phyloP scores from a whole-genome alignment of 2,113 vertebrate species.

The Nyctibius bracteatus region DNA sequence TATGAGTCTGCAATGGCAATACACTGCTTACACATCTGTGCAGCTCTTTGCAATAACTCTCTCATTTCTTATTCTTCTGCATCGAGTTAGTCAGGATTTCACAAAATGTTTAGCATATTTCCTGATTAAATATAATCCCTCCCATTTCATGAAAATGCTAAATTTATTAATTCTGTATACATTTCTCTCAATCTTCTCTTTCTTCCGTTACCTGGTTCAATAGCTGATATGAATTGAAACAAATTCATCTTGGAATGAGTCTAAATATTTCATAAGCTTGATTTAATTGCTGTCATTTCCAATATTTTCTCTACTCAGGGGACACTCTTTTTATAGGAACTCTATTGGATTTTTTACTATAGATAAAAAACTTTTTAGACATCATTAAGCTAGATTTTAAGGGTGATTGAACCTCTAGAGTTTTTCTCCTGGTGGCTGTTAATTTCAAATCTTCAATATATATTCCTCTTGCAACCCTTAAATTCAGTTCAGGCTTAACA shows the following conservation, averaged over 20 bases:
- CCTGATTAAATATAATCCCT: neutral
- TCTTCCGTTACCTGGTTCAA: neutral
- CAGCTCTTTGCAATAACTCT: neutral
- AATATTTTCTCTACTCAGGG: conserved; percentile 23
- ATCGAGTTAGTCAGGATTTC: neutral
- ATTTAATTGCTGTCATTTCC: conserved; percentile 63
- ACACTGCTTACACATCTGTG: neutral
- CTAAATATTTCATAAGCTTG: conserved; percentile 63
- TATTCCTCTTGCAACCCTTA: neutral
- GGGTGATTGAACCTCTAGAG: neutral
- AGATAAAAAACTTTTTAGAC: neutral
- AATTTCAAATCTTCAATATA: neutral
- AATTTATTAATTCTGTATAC: neutral
- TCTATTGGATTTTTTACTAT: conserved; percentile 15
- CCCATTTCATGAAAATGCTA: neutral
- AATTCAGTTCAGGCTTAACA: neutral
- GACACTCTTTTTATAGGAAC: conserved; percentile 23
- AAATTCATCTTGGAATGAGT: conserved; percentile 20
- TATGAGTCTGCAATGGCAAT: neutral
- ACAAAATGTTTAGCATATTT: neutral
- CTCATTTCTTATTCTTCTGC: neutral
- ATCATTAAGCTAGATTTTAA: conserved; percentile 44
- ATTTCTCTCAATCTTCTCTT: neutral
- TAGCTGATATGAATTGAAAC: neutral
- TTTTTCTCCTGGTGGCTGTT: neutral